Evolutionary conservation across 2,113 vertebrate genomes (phyloP).

Genomic region (Ciconia maguari): DNA sequence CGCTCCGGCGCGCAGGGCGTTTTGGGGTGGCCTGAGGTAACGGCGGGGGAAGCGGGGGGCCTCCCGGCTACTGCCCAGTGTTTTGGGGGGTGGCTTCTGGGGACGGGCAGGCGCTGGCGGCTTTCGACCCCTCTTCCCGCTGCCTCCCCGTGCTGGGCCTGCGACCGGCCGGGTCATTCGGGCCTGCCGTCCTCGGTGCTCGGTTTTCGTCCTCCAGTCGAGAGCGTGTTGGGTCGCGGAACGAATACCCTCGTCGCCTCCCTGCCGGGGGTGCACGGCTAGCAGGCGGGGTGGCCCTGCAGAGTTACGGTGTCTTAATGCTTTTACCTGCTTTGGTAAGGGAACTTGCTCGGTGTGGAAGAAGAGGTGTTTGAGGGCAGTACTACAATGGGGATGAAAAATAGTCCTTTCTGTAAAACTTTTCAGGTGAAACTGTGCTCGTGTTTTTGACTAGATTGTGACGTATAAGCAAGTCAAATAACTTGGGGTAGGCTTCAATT

Average conservation of each 20-base stretch:
- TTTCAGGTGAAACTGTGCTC: not conserved
- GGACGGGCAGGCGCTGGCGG: not conserved
- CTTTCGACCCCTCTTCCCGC: not conserved
- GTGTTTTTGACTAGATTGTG: not conserved
- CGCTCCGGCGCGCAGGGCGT: not conserved
- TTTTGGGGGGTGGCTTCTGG: not conserved
- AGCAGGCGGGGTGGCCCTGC: not conserved
- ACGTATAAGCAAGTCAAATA: accelerated
- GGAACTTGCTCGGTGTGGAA: accelerated
- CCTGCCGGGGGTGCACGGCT: not conserved
- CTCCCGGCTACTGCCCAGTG: not conserved
- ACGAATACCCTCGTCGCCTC: too few relatives aligned
- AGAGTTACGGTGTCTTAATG: too few relatives aligned
- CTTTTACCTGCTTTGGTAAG: too few relatives aligned
- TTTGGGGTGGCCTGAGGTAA: not conserved
- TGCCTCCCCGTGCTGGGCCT: not conserved
- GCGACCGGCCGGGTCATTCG: not conserved
- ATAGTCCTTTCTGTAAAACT: accelerated
- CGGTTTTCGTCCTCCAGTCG: not conserved
- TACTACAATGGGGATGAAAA: accelerated
- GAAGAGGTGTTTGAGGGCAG: not conserved
- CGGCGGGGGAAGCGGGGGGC: too few relatives aligned
- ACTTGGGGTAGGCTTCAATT: not conserved
- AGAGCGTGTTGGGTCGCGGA: not conserved
- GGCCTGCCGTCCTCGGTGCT: not conserved